Conservation (phyloP, 2,113 vertebrate genomes). For the Lampris incognitus region DNA sequence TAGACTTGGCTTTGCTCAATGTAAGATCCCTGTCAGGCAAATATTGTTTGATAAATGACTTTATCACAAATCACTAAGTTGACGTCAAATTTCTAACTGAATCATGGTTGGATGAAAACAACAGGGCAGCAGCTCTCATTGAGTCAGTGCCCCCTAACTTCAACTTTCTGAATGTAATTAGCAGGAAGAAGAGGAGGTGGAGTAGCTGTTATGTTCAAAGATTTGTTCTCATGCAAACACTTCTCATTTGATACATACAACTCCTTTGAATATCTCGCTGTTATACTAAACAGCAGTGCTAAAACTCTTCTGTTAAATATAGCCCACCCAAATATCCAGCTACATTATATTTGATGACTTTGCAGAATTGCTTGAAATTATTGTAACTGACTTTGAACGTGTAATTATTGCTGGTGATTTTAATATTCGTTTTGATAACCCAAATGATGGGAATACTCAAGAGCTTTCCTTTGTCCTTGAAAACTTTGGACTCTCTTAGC, state of each 20-base stretch:
- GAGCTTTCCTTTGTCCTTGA: too few relatives aligned
- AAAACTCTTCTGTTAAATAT: too few relatives aligned
- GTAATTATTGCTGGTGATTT: too few relatives aligned
- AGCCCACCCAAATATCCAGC: background rate
- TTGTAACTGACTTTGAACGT: too few relatives aligned
- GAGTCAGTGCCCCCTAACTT: background rate
- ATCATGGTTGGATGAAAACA: background rate
- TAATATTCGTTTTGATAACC: background rate
- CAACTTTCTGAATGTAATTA: background rate
- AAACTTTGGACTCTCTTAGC: too few relatives aligned
- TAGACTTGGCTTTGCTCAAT: constrained; percentile 4
- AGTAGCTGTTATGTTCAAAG: background rate
- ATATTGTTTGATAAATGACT: background rate
- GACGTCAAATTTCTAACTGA: background rate
- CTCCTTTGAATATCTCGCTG: background rate
- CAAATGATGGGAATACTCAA: background rate
- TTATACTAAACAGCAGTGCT: too few relatives aligned
- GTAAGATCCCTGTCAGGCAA: constrained; percentile 1
- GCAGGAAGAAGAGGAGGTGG: constrained; percentile 5
- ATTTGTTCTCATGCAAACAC: background rate
- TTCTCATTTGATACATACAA: background rate
- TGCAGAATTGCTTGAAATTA: background rate
- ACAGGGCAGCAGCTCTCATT: background rate
- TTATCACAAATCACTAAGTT: background rate
- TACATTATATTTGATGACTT: background rate